Percentiles rank a stretch among this genome's conserved stretches.
These are phyloP conservation scores for Aphaenogaster ashmeadi DNA, from an alignment of 1,140 invertebrate species.

Conservation along the genomic window DNA sequence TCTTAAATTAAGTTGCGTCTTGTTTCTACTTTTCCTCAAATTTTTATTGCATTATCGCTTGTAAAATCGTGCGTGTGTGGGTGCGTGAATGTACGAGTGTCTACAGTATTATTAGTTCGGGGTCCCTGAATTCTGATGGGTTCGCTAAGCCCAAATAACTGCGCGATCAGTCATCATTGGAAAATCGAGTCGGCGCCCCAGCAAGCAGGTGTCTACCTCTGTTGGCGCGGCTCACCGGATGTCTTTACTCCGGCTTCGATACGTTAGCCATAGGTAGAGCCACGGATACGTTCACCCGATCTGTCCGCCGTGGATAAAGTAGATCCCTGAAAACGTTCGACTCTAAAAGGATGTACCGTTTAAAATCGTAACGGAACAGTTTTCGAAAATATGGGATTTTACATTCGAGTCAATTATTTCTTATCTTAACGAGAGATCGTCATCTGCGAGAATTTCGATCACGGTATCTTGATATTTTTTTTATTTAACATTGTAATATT, in stretches of 20 bases:
- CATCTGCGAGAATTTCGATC: neutral
- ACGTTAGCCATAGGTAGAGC: slow-evolving; percentile 65
- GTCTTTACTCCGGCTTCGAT: slow-evolving; percentile 43
- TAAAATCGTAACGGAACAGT: neutral
- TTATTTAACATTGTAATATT: neutral
- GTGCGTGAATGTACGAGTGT: neutral
- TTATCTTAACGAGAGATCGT: neutral
- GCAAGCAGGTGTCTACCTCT: slow-evolving; percentile 75
- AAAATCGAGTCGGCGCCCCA: neutral
- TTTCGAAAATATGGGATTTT: neutral
- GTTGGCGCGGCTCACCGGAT: slow-evolving; percentile 43
- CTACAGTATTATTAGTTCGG: neutral
- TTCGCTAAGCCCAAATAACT: neutral
- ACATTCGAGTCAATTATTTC: neutral
- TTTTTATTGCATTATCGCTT: neutral
- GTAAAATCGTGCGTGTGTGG: neutral
- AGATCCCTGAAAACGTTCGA: slow-evolving; percentile 50
- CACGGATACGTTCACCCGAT: neutral
- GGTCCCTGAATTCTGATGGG: no score
- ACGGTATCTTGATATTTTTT: neutral
- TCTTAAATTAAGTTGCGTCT: neutral
- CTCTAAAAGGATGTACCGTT: neutral
- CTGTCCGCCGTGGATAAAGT: slow-evolving; percentile 70
- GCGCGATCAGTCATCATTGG: neutral
- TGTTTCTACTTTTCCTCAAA: neutral